Base-by-base conservation (phyloP, 2,888 invertebrate genomes). In the Hirtodrosophila confusa region DNA sequence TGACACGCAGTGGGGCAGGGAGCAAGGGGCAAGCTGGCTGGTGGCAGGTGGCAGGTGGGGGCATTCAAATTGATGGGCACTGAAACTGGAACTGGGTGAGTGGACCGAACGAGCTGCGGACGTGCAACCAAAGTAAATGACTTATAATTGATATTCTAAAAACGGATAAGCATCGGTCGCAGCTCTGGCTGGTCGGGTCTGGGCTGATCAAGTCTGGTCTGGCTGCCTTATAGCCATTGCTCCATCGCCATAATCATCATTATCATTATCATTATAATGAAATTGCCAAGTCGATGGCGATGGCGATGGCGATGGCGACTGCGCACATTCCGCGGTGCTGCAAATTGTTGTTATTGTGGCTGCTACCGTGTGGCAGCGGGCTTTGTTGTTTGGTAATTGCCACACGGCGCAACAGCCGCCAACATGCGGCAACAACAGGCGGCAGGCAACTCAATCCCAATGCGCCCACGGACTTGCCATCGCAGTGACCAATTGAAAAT, bases 101-200 rank as follows among this genome's bases (percentile, higher is more conserved):
- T 67, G 75, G 75, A 69, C 40, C 64, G 72, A 56, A 54, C 61
- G 31, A 74, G 45, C 47, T 50, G 83, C 63, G 77, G 75, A 82
- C 86, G 78, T 82, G 87, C 76, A 53, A 61, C 74, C 64, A 70
- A 78, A 80, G 76, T 76, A 85, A 89, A 85, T 88, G 80, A 78
- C 77, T 80, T 87, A 86, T 87, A 89, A 88, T 88, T 89, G 88
- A 84, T 88, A 88, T 88, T 89, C 89, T 77, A 69, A 80, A 88
- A 86, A 85, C 80, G 88, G 85, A 80, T 88, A 86, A 83, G 72
- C 78, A 86, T 72, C 70, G 78, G 37, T 41, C 6, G 8, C 11
- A 36, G 11, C 24, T n/a, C 36, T 57, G 37, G 43, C 48, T 33
- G 31, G 31, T 8, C 9, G 27, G 27, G 27, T 31, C 31, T 27